Percentiles rank a stretch among this genome's conserved stretches.
phyloP scores from a whole-genome alignment of 2,888 invertebrate species.

The Dicyrtomina minuta region DNA sequence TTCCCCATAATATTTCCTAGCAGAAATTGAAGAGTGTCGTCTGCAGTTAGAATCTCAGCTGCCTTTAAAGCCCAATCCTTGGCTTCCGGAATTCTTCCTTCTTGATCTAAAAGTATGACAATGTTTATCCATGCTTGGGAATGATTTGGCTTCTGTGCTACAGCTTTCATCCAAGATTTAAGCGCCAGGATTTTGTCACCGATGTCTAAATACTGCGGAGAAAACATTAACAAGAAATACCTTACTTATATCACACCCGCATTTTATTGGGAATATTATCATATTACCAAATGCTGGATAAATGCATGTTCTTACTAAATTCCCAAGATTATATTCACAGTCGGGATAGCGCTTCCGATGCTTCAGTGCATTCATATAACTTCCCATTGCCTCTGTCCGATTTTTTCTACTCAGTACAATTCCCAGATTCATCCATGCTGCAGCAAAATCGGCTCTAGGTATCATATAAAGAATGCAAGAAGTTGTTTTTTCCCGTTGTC shows the following conservation, averaged over 20 bases:
- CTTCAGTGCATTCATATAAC: slow-evolving; percentile 77
- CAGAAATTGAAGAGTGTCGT: slow-evolving; percentile 79
- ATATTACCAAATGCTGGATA: background rate
- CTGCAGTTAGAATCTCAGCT: slow-evolving; percentile 65
- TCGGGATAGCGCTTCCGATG: slow-evolving; percentile 82
- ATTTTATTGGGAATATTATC: background rate
- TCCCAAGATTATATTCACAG: slow-evolving; percentile 92
- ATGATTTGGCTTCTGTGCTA: slow-evolving; percentile 73
- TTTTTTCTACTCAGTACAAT: slow-evolving; percentile 80
- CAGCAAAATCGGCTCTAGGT: slow-evolving; percentile 78
- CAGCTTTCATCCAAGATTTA: slow-evolving; percentile 79
- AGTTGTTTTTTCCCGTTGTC: background rate
- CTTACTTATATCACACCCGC: no score
- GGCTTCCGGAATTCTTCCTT: slow-evolving; percentile 70
- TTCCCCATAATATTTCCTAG: slow-evolving; percentile 88
- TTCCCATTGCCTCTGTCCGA: slow-evolving; percentile 70
- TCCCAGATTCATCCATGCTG: slow-evolving; percentile 98
- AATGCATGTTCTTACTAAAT: slow-evolving; percentile 74
- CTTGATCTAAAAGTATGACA: slow-evolving; percentile 77
- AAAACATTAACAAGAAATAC: no score
- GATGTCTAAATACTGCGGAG: slow-evolving; percentile 72
- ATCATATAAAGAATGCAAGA: slow-evolving; percentile 9
- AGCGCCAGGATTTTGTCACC: slow-evolving; percentile 73
- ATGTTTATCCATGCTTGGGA: slow-evolving; percentile 89
- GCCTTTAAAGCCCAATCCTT: slow-evolving; percentile 70